Percentiles rank a stretch among this genome's conserved stretches.
Conservation (phyloP, 1,140 invertebrate species). For the Heliothis virescens region DNA sequence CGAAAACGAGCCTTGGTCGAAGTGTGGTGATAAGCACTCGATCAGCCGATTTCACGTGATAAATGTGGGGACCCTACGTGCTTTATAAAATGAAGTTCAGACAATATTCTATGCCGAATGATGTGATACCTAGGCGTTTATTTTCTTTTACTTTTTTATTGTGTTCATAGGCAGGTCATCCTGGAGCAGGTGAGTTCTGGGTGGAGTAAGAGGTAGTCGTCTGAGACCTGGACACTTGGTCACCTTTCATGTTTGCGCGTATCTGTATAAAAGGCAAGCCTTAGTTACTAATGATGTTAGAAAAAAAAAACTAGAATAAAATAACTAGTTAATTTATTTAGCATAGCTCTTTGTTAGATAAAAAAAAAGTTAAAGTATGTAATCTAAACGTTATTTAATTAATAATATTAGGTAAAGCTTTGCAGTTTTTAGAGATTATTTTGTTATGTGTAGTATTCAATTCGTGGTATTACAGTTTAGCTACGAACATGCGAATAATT, state of each 20-base stretch:
- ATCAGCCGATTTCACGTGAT: too few species aligned
- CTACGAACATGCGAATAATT: too few species aligned
- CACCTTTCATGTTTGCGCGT: conserved; percentile 64
- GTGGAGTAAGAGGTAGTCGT: conserved; percentile 57
- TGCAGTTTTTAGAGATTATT: too few species aligned
- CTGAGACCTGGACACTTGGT: conserved; percentile 65
- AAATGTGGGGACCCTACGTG: too few species aligned
- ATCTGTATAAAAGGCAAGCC: conserved; percentile 60
- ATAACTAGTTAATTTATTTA: not conserved
- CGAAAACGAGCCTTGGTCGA: too few species aligned
- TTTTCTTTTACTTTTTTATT: conserved; percentile 38
- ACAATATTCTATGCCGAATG: too few species aligned
- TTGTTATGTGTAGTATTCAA: too few species aligned
- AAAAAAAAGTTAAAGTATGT: not conserved
- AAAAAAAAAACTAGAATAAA: not conserved
- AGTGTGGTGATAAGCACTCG: too few species aligned
- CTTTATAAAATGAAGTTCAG: too few species aligned
- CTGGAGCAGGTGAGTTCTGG: conserved; percentile 57
- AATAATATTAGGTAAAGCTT: not conserved
- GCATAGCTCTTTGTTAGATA: not conserved
- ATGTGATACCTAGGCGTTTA: too few species aligned
- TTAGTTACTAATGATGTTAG: not conserved
- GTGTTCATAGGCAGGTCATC: conserved; percentile 62
- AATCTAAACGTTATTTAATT: not conserved
- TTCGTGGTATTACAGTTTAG: too few species aligned